Evolutionary conservation across 2,113 vertebrate genomes (phyloP), one percentile per base, ranked within the genome.

Genomic region (Zonotrichia leucophrys): DNA sequence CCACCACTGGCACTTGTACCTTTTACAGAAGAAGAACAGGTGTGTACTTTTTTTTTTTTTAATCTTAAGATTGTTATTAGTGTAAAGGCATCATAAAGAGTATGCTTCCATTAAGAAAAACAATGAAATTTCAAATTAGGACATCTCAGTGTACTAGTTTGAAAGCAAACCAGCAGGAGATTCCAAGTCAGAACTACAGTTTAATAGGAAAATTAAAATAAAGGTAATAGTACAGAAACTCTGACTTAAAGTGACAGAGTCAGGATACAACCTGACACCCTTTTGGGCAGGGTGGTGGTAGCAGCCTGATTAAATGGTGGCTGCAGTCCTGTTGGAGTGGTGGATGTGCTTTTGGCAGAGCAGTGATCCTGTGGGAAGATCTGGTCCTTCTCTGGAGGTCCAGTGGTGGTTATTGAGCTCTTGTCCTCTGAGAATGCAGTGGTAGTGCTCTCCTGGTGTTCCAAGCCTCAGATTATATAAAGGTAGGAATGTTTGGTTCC

Each of bases 21-120:
- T 96, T 99, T 99, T 98, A 99, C 99, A 98, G 99, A 99, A 97
- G 99, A 99, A 97, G 99, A 99, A 97, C 99, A 99, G 99, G 99
- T 99, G 87, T 94, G 95, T 97, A 42, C 14, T 22, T 27, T 23
- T 41, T 22, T 27, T 23, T 41, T 49, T 20, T 47, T 53, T 46
- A 28, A 18, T 50, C 10, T 52, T 55, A 39, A 69, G 7, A 9
- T 63, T 83, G 17, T 24, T 21, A 11, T 12, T 70, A 37, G 6
- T 33, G 8, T 66, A 44, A 91, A 69, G 19, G 18, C 15, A 33
- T 64, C 74, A 46, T 41, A 8, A 67, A 47, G 27, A 53, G 3
- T 75, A 22, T 13, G 1, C 17, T 22, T 80, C 19, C 19, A 30
- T 83, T 76, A 33, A 68, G 74, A 52, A 42, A 16, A 76, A 19